Base-by-base conservation (phyloP, 2,888 invertebrate species). In the Thumatha senex region DNA sequence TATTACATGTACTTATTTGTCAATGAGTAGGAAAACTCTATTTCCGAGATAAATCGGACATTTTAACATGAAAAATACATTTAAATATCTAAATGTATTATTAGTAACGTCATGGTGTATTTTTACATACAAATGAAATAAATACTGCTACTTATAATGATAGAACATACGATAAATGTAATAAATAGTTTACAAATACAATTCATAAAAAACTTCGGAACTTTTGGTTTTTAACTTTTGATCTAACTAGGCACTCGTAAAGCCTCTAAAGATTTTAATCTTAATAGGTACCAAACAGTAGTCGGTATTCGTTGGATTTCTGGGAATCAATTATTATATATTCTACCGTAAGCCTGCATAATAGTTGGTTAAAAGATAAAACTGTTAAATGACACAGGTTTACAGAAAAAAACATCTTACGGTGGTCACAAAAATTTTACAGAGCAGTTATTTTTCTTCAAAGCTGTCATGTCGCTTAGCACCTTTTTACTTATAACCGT, bases 291-390 rank as follows among this genome's bases (percentile, higher is more conserved):
- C 7, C 11, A 65, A 72, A 76, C 75, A 73, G 76, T 76, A 79
- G 78, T 71, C 58, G 58, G 71, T 74, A 69, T 74, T 69, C 61
- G 54, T 74, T 67, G 63, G 67, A 69, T 63, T 61, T 57, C 58
- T 54, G 51, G 69, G 66, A 67, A 71, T 68, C 67, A 54, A 52
- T 24, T 35, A 63, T 57, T 65, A 59, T 59, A 59, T 59, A 45
- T 54, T 56, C 48, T 47, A 60, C 53, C 36, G 50, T 70, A 67
- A 67, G 70, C 65, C 67, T 63, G 65, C 63, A 62, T 76, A 39
- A 39, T 11, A 31, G 39, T 39, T 15, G 18, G 1, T 39, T n/a
- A 18, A 18, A 18, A 39, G 7, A 10, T n/a, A 39, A 39, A 39
- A 14, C 15, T 15, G 18, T 15, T 18, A 39, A 39, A 11, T n/a